These are phyloP conservation scores for Hedya salicella DNA, from an alignment of 2,888 invertebrate species.

Conservation along the genomic window DNA sequence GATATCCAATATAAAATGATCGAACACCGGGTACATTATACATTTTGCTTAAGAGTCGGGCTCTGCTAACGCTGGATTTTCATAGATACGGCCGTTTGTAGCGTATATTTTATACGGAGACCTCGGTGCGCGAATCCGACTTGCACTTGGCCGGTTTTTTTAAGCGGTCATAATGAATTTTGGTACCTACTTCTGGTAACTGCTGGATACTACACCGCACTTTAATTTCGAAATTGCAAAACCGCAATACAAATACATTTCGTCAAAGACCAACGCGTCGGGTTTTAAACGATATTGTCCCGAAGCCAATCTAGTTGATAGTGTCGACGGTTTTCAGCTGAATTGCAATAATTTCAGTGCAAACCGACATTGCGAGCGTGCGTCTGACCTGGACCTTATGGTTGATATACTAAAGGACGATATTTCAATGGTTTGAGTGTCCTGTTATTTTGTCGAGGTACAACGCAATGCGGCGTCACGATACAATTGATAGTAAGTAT, in stretches of 20 bases:
- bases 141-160: too few relatives aligned
- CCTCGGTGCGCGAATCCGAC: too few relatives aligned
- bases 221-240: slow-evolving; percentile 35
- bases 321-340: slow-evolving; percentile 32
- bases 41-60: too few relatives aligned
- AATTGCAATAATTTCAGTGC: slow-evolving; percentile 31
- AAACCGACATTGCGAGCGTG: slow-evolving; percentile 4
- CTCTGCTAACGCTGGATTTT: too few relatives aligned
- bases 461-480: slow-evolving; percentile 4
- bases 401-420: background rate
- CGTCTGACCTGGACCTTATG: slow-evolving; percentile 3
- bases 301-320: slow-evolving; percentile 40
- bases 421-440: background rate
- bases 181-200: background rate
- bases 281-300: slow-evolving; percentile 34
- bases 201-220: background rate
- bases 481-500: slow-evolving; percentile 26
- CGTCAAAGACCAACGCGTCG: slow-evolving; percentile 31
- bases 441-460: slow-evolving; percentile 13
- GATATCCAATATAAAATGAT: too few relatives aligned
- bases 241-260: slow-evolving; percentile 20
- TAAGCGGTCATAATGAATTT: too few relatives aligned
- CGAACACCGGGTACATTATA: too few relatives aligned
- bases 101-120: too few relatives aligned
- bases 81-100: too few relatives aligned